These are phyloP conservation scores for Chionis minor DNA, from an alignment of 2,113 vertebrate genomes.

Conservation along the genomic window DNA sequence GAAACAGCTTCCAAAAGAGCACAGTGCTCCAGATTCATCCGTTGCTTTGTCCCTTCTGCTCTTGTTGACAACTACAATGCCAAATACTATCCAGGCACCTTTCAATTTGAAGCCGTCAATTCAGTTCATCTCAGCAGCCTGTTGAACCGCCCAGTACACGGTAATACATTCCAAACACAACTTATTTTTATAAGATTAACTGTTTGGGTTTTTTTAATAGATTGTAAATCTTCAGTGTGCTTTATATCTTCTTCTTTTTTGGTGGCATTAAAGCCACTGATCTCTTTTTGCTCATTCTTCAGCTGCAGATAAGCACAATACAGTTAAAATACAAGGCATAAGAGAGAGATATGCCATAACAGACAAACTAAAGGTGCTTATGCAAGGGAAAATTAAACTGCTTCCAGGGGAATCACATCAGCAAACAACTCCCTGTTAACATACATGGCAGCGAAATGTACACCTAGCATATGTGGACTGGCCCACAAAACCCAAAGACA, in stretches of 20 bases:
- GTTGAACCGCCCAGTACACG: neutral
- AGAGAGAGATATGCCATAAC: neutral
- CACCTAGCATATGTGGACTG: neutral
- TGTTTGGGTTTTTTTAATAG: neutral
- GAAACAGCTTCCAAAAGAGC: neutral
- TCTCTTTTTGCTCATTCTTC: neutral
- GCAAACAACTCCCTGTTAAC: neutral
- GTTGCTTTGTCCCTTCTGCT: neutral
- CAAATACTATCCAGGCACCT: neutral
- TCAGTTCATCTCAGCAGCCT: neutral
- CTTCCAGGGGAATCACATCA: neutral
- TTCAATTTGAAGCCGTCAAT: neutral
- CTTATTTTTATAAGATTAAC: neutral
- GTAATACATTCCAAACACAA: neutral
- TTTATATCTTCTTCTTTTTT: neutral
- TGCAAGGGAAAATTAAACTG: neutral
- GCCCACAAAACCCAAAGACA: neutral
- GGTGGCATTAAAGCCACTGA: neutral
- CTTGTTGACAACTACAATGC: neutral
- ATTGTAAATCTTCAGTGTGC: neutral
- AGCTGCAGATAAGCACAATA: neutral
- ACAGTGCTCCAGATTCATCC: neutral
- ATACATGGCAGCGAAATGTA: neutral
- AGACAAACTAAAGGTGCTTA: neutral
- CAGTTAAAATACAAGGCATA: neutral